Base-by-base conservation (phyloP, 2,888 invertebrate genomes). In the Adelognathus sp. region DNA sequence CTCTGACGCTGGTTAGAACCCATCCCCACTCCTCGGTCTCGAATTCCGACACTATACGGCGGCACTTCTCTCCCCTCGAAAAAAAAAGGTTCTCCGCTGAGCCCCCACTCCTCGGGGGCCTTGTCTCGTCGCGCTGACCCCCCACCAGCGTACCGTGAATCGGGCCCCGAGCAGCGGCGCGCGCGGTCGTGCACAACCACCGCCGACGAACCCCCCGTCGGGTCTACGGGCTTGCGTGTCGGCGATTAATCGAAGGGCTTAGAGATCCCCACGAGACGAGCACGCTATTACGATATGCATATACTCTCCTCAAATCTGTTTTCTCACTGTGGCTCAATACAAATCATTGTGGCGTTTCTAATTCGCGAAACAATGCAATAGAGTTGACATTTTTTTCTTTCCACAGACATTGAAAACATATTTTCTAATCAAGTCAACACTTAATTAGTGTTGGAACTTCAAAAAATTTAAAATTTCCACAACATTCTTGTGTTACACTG, bases 21-120 rank as follows among this genome's bases (percentile, higher is more conserved):
- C 46, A 50, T 29, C 58, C 70, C 79, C 79, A 84, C 86, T 88
- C 86, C 83, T 86, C 84, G 72, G n/a, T n/a, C n/a, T 79, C 83
- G 84, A 88, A 91, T 90, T 89, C 90, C 90, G 84, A 86, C 85
- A 86, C 84, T 77, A 75, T 52, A 67, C 77, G 82, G 84, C 84
- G 84, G 85, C 85, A 85, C 85, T 85, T 84, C 85, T 83, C 77
- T 83, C 85, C 86, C 86, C 87, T 83, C 84, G 82, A 67, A 74
- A 61, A 85, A 82, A 63, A 72, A 56, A 85, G 84, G 79, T 50
- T 76, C 72, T 39, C 33, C n/a, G 27, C 27, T n/a, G n/a, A n/a
- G 21, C 50, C 81, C 80, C 80, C 80, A 76, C 81, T 80, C 44
- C 16, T 0, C 27, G 52, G 6, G 33, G 33, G 24, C 18, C 64